These are phyloP conservation scores for Drosophila bipectinata DNA, from an alignment of 1,140 invertebrate species.

Conservation along the genomic window DNA sequence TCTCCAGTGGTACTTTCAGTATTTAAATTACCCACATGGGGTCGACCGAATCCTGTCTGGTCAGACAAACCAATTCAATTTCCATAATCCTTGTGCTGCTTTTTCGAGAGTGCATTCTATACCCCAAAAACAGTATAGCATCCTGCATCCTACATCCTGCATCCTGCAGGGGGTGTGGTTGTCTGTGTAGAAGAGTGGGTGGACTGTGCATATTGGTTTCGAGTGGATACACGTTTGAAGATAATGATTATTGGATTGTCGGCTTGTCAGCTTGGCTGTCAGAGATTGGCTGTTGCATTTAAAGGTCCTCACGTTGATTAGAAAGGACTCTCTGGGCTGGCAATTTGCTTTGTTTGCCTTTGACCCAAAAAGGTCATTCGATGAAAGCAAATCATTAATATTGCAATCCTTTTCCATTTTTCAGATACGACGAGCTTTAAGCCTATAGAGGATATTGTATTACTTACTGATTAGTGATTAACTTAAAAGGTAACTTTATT, in stretches of 20 bases:
- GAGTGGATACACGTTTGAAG: neutral
- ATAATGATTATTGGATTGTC: slow-evolving; percentile 8
- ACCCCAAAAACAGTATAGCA: neutral
- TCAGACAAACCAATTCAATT: slow-evolving; percentile 29
- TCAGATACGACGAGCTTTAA: neutral
- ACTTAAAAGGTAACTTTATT: no score
- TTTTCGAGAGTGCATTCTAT: slow-evolving; percentile 4
- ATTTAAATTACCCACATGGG: slow-evolving; percentile 37
- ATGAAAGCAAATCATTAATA: neutral
- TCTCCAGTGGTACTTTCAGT: neutral
- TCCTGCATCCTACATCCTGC: neutral
- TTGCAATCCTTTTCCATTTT: neutral
- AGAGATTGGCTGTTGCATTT: neutral
- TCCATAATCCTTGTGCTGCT: slow-evolving; percentile 22
- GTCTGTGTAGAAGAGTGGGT: neutral
- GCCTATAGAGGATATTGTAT: no score
- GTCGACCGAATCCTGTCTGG: slow-evolving; percentile 1
- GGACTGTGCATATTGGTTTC: neutral
- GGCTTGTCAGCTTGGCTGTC: neutral
- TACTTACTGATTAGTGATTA: no score
- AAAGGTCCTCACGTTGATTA: neutral
- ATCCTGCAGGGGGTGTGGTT: neutral
- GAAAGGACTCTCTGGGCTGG: no score
- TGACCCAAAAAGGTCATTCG: neutral
- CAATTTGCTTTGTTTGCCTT: neutral